Evolutionary conservation across 35 echinoderm and acorn worm species (phyloP).

Genomic region (Hemicentrotus pulcherrimus): DNA sequence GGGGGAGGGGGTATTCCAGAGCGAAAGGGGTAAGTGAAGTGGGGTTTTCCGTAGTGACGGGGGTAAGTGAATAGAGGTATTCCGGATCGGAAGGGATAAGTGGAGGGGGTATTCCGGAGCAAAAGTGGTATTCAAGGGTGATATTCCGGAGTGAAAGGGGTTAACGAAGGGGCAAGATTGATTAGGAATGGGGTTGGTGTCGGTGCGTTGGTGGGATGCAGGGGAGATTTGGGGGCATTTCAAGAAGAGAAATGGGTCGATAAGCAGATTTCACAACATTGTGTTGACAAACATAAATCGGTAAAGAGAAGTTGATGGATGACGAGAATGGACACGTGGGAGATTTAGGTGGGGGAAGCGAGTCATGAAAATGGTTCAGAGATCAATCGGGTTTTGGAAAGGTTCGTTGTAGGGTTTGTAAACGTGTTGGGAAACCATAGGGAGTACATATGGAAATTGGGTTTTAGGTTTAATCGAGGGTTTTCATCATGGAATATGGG

Average conservation of each 20-base stretch:
- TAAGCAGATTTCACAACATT: background rate
- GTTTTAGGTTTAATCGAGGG: too few species aligned
- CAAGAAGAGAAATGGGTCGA: background rate
- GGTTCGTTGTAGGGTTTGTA: background rate
- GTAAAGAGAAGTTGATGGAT: background rate
- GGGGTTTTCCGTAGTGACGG: too few species aligned
- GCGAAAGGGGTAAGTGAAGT: too few species aligned
- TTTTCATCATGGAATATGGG: too few species aligned
- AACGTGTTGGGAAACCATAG: too few species aligned
- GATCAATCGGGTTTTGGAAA: background rate
- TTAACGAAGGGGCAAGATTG: background rate
- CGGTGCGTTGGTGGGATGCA: background rate
- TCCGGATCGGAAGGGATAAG: too few species aligned
- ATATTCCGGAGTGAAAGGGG: too few species aligned
- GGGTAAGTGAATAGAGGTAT: too few species aligned
- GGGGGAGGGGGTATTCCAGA: too few species aligned
- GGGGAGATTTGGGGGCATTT: background rate
- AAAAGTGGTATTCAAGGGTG: too few species aligned
- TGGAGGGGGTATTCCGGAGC: too few species aligned
- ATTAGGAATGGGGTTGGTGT: background rate
- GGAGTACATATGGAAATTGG: too few species aligned
- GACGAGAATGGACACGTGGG: background rate
- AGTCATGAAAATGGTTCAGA: background rate
- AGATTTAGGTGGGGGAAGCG: background rate
- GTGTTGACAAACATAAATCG: background rate